Percentiles rank a stretch among this genome's conserved stretches.
Evolutionary conservation across 2,888 invertebrate genomes (phyloP).

Genomic region (Malthinus seriepunctatus): DNA sequence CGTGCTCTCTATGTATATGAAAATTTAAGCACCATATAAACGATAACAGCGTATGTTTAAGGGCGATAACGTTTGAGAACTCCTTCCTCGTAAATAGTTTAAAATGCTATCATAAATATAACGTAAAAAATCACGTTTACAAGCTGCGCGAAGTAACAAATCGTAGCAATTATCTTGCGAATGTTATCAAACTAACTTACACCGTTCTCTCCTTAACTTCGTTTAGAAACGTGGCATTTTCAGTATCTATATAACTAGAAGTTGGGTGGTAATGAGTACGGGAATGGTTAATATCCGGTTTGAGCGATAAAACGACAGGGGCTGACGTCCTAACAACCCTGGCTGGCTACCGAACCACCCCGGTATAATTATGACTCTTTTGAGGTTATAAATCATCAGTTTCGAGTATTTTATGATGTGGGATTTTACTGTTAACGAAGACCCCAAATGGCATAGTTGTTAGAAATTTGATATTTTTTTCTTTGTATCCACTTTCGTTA

Average conservation of each 20-base stretch:
- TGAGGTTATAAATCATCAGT: conserved; percentile 45
- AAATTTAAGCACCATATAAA: conserved; percentile 39
- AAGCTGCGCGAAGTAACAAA: conserved; percentile 14
- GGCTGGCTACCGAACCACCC: conserved; percentile 35
- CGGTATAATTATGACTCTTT: conserved; percentile 45
- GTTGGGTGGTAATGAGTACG: conserved; percentile 38
- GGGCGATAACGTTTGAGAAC: conserved; percentile 26
- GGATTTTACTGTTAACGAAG: conserved; percentile 31
- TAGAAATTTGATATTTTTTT: neutral
- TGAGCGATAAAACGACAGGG: conserved; percentile 43
- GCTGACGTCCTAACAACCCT: conserved; percentile 42
- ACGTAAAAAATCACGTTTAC: neutral
- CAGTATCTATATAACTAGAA: conserved; percentile 34
- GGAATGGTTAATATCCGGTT: conserved; percentile 49
- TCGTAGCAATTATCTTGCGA: conserved; percentile 14
- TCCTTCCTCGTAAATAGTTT: conserved; percentile 13
- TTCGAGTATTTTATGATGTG: conserved; percentile 40
- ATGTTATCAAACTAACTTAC: conserved; percentile 28
- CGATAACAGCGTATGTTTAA: conserved; percentile 39
- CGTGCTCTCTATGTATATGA: conserved; percentile 31
- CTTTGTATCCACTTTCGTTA: too few relatives aligned
- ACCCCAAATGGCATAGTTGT: neutral
- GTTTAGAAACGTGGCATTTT: conserved; percentile 32
- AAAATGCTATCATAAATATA: conserved; percentile 10
- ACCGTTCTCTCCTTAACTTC: conserved; percentile 22